Evolutionary conservation across 2,113 vertebrate species (phyloP).

Genomic region (Thymallus thymallus): DNA sequence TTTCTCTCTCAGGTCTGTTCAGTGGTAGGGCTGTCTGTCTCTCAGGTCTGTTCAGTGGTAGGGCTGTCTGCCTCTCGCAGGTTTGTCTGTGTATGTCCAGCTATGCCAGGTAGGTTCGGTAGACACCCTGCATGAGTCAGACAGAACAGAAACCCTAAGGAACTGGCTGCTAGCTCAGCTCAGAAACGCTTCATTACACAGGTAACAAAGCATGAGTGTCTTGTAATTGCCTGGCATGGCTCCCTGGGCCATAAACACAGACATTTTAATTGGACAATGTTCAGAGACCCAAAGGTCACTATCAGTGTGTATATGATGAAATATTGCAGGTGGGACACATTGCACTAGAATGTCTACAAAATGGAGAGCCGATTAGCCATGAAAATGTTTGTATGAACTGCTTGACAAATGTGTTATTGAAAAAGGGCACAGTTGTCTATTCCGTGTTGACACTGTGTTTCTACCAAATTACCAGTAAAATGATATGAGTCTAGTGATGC

Average conservation of each 20-base stretch:
- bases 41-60: no score
- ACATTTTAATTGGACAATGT: conserved; percentile 28
- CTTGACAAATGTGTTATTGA: neutral
- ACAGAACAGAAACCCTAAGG: conserved; percentile 36
- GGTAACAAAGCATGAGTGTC: conserved; percentile 43
- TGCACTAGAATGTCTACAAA: neutral
- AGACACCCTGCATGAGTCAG: conserved; percentile 43
- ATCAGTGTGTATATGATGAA: conserved; percentile 24
- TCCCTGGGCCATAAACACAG: conserved; percentile 32
- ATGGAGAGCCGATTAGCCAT: neutral
- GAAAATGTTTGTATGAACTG: neutral
- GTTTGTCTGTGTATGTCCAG: neutral
- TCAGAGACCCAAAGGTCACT: conserved; percentile 37
- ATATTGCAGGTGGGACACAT: conserved; percentile 16
- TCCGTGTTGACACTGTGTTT: neutral
- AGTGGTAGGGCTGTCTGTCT: no score
- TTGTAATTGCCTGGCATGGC: conserved; percentile 44
- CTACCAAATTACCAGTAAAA: neutral
- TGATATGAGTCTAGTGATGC: neutral
- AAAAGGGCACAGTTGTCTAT: neutral
- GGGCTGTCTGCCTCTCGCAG: no score
- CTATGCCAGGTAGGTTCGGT: neutral
- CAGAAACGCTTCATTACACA: conserved; percentile 46
- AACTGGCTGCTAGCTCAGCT: conserved; percentile 39
- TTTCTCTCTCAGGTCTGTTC: no score